phyloP scores from a whole-genome alignment of 2,113 vertebrate genomes.

The Dicaeum eximium region DNA sequence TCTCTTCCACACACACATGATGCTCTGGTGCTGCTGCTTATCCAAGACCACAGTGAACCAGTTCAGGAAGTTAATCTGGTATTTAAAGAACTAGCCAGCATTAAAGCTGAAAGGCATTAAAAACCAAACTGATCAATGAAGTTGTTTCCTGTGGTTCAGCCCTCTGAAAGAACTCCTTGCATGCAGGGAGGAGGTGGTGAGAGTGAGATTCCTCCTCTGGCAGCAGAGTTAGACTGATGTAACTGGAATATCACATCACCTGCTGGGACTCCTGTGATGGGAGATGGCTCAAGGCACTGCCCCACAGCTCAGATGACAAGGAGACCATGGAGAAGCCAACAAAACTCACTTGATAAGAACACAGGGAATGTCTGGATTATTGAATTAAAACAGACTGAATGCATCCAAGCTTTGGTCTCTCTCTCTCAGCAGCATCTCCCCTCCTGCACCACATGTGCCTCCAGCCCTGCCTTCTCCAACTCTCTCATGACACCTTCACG shows the following conservation, averaged over 20 bases:
- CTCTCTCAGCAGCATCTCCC: neutral
- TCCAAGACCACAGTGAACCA: neutral
- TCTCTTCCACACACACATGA: fast-evolving
- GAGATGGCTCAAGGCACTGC: neutral
- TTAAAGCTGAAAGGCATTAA: neutral
- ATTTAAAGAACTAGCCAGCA: neutral
- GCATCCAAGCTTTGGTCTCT: neutral
- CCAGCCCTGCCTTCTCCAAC: neutral
- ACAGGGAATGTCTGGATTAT: neutral
- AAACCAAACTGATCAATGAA: neutral
- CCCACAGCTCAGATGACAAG: neutral
- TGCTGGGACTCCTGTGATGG: neutral
- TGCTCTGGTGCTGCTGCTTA: neutral
- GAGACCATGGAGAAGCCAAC: fast-evolving
- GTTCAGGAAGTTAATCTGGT: neutral
- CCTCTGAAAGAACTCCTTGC: neutral
- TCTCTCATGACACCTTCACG: neutral
- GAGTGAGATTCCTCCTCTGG: neutral
- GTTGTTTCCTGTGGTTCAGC: neutral
- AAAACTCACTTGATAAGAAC: neutral
- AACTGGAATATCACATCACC: neutral
- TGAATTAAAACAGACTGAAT: neutral
- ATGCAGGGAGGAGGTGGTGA: neutral
- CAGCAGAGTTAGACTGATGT: neutral
- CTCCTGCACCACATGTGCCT: neutral